Conservation (phyloP, 2,113 vertebrate genomes). For the Dendropsophus ebraccatus region DNA sequence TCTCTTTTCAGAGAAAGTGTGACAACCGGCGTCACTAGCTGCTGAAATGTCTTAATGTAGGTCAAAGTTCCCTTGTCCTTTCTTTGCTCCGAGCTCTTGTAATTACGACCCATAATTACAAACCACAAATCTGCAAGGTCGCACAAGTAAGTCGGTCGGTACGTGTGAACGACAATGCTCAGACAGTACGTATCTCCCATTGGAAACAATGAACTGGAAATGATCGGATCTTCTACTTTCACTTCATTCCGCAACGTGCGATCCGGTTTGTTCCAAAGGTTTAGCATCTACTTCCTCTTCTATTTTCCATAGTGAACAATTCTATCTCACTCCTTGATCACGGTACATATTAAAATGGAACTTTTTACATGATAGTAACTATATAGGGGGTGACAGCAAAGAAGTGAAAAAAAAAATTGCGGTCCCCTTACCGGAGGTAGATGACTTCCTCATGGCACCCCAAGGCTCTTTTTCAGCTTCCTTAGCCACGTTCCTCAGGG, state of each 20-base stretch:
- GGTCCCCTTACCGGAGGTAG: constrained; percentile 36
- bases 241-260: background rate
- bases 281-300: background rate
- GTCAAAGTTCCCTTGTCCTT: constrained; percentile 14
- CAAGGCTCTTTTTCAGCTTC: background rate
- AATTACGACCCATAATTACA: constrained; percentile 17
- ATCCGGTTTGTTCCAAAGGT: background rate
- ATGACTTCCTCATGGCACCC: constrained; percentile 45
- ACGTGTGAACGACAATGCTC: background rate
- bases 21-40: background rate
- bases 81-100: background rate
- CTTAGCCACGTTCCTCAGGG: constrained; percentile 19
- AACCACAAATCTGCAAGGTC: background rate
- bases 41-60: background rate
- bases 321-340: background rate
- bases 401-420: background rate
- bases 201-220: background rate
- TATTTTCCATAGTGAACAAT: background rate
- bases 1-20: no score
- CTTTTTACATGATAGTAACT: background rate
- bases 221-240: background rate
- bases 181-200: background rate
- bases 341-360: background rate
- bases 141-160: background rate
- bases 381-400: background rate